phyloP scores from a whole-genome alignment of 92 coral and sea anemone genomes.

The Bergia puertoricense region DNA sequence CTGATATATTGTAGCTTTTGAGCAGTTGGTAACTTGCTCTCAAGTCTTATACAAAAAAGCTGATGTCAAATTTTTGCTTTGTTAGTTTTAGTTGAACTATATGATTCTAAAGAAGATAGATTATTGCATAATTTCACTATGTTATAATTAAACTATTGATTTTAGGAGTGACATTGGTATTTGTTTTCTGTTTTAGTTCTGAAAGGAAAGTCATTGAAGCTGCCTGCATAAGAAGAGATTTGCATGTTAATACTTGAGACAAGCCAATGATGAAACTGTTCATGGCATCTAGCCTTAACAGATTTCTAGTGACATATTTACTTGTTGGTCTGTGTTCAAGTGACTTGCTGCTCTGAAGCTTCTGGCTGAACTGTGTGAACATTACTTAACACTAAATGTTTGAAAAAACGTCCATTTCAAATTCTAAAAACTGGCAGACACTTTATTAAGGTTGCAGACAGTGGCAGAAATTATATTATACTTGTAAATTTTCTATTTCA shows the following conservation, averaged over 20 bases:
- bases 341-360: neutral
- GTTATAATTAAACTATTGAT: constrained; percentile 2
- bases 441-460: neutral
- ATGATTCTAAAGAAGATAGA: neutral
- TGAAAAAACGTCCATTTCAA: neutral
- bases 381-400: neutral
- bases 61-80: neutral
- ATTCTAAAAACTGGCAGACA: neutral
- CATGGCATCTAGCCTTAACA: constrained; percentile 9
- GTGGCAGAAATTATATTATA: too few species aligned
- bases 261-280: constrained; percentile 30
- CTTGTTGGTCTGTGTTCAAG: neutral
- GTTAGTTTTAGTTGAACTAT: neutral
- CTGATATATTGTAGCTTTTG: neutral
- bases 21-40: neutral
- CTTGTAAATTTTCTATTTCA: neutral
- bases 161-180: constrained; percentile 5
- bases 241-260: constrained; percentile 18
- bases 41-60: neutral
- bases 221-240: constrained; percentile 79
- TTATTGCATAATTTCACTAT: neutral
- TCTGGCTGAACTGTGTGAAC: neutral
- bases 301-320: neutral
- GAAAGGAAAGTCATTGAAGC: constrained; percentile 94
- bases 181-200: constrained; percentile 73